phyloP scores from a whole-genome alignment of 2,888 invertebrate species.

The Archaeoteleia sp. region DNA sequence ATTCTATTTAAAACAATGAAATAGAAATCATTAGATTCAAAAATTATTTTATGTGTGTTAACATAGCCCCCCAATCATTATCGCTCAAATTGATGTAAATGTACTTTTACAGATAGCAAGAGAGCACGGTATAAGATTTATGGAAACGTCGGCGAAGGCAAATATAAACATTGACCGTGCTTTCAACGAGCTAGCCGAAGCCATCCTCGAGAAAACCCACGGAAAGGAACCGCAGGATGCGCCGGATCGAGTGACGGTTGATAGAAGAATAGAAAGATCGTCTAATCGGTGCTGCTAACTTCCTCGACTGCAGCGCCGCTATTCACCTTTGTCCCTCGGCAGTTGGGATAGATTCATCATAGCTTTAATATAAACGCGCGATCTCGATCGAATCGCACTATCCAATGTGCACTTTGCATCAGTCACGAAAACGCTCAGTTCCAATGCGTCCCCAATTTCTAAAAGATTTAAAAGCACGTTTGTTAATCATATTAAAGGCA shows the following conservation, averaged over 20 bases:
- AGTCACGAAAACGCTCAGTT: constrained; percentile 20
- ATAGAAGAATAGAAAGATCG: constrained; percentile 82
- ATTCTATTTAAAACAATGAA: no score
- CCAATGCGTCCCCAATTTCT: no score
- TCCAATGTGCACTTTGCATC: background rate
- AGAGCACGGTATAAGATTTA: constrained; percentile 96
- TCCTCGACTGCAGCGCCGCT: constrained; percentile 58
- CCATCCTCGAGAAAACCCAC: constrained; percentile 94
- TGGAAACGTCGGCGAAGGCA: constrained; percentile 98
- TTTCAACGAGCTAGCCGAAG: constrained; percentile 95
- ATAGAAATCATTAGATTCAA: background rate
- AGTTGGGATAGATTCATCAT: constrained; percentile 66
- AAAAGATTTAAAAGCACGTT: no score
- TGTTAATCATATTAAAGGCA: no score
- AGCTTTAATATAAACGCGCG: constrained; percentile 57
- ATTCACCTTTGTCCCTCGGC: constrained; percentile 63
- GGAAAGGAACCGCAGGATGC: constrained; percentile 87
- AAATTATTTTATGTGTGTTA: no score
- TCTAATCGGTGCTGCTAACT: constrained; percentile 79
- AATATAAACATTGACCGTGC: constrained; percentile 97
- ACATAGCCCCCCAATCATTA: no score
- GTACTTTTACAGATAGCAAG: constrained; percentile 88
- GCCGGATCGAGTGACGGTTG: constrained; percentile 82
- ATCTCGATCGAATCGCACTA: constrained; percentile 9
- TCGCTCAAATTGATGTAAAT: no score